Evolutionary conservation across 2,797 vertebrate genomes (phyloP), one percentile per base, ranked within the genome.

Genomic region (Labroides dimidiatus): DNA sequence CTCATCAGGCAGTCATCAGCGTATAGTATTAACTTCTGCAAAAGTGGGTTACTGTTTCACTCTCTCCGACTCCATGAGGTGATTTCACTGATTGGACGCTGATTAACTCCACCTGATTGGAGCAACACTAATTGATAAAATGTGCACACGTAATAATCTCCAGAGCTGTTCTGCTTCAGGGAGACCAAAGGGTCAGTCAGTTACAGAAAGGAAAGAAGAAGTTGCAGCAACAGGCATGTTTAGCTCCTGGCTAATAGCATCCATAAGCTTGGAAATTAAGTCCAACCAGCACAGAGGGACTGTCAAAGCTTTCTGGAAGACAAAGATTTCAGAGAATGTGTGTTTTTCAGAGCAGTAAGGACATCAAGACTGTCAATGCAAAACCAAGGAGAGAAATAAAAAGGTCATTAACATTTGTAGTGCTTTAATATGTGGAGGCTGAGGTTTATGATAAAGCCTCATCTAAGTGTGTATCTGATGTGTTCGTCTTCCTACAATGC

Each of bases 391-490:
- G 44, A 3, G 4, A 37, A 37, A 51, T 47, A 36, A 52, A 54
- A 53, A 4, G 13, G 53, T 23, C 8, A 54, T 37, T 33, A 59
- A 61, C 21, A 1, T 33, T 39, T 13, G 37, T 39, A 80, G 41
- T 77, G 48, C 58, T 78, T 60, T 63, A 64, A 56, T 21, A 14
- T 19, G 48, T 77, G 52, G 49, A 75, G 57, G 59, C 66, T 67
- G 54, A 64, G 50, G 57, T 75, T 54, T 85, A 49, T 58, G 64
- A 73, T 39, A 45, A 19, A 80, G 60, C 64, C 71, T 76, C 65
- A 72, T 76, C 84, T 73, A 79, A 83, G 33, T 59, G 64, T 92
- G 90, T 92, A 91, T 90, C 89, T 87, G 79, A 86, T 76, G 81
- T 91, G 91, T 93, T 93, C 91, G 65, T 75, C 54, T 82, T 79